A percentile compares a stretch with the other conserved stretches of the same genome.
phyloP scores from a whole-genome alignment of 2,888 invertebrate species.

The Caenorhabditis sulstoni region DNA sequence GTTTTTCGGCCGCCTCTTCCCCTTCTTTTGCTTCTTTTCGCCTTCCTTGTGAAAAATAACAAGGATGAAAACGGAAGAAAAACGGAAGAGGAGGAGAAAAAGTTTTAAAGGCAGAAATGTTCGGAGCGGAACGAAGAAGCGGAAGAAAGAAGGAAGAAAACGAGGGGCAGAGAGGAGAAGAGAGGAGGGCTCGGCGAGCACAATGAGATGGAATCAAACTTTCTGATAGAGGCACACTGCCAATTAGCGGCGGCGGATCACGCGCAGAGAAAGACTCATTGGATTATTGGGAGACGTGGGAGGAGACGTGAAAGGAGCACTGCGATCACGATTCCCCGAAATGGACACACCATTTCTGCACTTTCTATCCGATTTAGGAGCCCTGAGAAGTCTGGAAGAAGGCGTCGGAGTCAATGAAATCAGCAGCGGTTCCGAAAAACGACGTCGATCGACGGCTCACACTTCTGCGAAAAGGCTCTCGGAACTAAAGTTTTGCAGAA shows the following conservation, averaged over 20 bases:
- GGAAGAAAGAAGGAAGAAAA: conserved; percentile 23
- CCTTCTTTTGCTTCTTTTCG: conserved; percentile 15
- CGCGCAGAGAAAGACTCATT: conserved; percentile 31
- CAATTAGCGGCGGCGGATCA: conserved; percentile 47
- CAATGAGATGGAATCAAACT: conserved; percentile 51
- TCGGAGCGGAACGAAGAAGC: conserved; percentile 18
- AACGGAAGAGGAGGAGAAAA: conserved; percentile 10
- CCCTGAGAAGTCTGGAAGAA: too few relatives aligned
- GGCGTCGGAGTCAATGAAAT: too few relatives aligned
- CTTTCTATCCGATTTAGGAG: too few relatives aligned
- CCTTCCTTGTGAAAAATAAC: conserved; percentile 10
- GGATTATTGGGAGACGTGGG: conserved; percentile 8
- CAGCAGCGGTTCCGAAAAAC: too few relatives aligned
- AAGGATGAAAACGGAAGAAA: conserved; percentile 6
- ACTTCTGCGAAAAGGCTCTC: too few relatives aligned
- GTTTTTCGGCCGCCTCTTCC: conserved; percentile 10
- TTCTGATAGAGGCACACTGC: conserved; percentile 47
- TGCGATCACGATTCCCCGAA: neutral
- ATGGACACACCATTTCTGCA: too few relatives aligned
- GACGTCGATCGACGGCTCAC: too few relatives aligned
- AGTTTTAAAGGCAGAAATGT: conserved; percentile 45
- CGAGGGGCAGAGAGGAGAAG: conserved; percentile 9
- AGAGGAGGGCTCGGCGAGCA: conserved; percentile 5
- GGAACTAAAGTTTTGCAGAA: too few relatives aligned
- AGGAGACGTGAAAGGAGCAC: neutral